Base-by-base conservation (phyloP, 2,888 invertebrate species). In the Catocala nupta region DNA sequence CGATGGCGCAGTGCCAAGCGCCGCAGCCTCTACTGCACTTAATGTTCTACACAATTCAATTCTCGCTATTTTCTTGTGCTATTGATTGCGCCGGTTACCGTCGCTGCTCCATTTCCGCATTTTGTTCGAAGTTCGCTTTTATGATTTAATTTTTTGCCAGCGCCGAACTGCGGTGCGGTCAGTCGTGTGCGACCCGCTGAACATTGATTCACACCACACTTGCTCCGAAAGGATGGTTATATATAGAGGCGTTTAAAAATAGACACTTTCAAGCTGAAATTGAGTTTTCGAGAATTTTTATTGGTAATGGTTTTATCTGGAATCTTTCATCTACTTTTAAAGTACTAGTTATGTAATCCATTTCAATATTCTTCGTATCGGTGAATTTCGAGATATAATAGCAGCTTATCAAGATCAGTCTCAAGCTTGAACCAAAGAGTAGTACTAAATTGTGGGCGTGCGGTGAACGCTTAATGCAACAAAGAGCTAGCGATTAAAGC, bases 401-500 rank as follows among this genome's bases (percentile, higher is more conserved):
- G 55, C 16, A 63, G 9, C 12, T 55, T 55, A 50, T 47, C 52
- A 13, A 25, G 57, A 62, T 58, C 59, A 55, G 57, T 44, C 47
- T 11, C 16, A 42, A 55, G 44, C 51, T 43, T 13, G 47, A 11
- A 8, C 53, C n/a, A 45, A 50, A 34, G 44, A 11, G 25, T 51
- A n/a, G 44, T 36, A 33, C 50, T 50, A 33, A 45, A 34, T 50
- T 9, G 11, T n/a, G 59, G 16, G 16, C 47, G 13, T 39, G 54
- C 49, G 43, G 63, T 66, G 39, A 52, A 43, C 44, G 60, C 53
- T 52, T 73, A 71, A 69, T 77, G 75, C 78, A 77, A 81, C 78
- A 75, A 75, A 83, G 78, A 78, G 72, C 75, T 65, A 78, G 77
- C 74, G 75, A 81, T 84, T 80, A 79, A 76, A 80, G 68, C 78